A percentile compares a stretch with the other conserved stretches of the same genome.
These are phyloP conservation scores for Neuroterus valhalla DNA, from an alignment of 1,140 invertebrate species.

Conservation along the genomic window DNA sequence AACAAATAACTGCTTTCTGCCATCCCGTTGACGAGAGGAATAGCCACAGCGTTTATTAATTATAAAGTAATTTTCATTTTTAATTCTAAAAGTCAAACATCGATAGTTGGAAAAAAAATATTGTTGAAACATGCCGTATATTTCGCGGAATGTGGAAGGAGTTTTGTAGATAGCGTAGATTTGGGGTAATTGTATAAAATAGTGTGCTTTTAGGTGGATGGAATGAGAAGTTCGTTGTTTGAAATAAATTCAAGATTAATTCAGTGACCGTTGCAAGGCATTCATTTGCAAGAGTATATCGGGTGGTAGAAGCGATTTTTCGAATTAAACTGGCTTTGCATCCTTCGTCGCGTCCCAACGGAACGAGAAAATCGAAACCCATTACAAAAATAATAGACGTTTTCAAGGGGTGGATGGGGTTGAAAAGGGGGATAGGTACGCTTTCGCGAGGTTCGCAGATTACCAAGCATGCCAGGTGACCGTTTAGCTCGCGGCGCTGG, in stretches of 20 bases:
- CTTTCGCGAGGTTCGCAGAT: slow-evolving; percentile 59
- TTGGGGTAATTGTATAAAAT: neutral
- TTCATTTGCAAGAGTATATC: slow-evolving; percentile 19
- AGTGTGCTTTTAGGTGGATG: no score
- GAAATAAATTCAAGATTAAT: slow-evolving; percentile 15
- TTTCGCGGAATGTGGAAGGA: no score
- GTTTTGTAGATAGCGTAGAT: no score
- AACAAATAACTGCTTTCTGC: no score
- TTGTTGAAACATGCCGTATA: neutral
- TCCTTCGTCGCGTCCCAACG: slow-evolving; percentile 36
- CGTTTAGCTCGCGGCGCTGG: slow-evolving; percentile 52
- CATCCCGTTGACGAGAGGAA: no score
- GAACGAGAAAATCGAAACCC: slow-evolving; percentile 56
- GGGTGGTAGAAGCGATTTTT: neutral
- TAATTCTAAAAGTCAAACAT: no score
- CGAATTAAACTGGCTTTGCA: slow-evolving; percentile 40
- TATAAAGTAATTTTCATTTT: no score
- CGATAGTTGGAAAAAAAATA: neutral
- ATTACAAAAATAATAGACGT: slow-evolving; percentile 60
- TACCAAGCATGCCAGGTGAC: slow-evolving; percentile 55
- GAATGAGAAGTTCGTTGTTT: neutral
- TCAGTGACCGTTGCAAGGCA: slow-evolving; percentile 1
- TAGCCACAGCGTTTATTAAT: no score
- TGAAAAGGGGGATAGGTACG: slow-evolving; percentile 49
- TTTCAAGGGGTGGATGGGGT: slow-evolving; percentile 50